Base-by-base conservation (phyloP, 2,113 vertebrate genomes). In the Toxotes jaculatrix region DNA sequence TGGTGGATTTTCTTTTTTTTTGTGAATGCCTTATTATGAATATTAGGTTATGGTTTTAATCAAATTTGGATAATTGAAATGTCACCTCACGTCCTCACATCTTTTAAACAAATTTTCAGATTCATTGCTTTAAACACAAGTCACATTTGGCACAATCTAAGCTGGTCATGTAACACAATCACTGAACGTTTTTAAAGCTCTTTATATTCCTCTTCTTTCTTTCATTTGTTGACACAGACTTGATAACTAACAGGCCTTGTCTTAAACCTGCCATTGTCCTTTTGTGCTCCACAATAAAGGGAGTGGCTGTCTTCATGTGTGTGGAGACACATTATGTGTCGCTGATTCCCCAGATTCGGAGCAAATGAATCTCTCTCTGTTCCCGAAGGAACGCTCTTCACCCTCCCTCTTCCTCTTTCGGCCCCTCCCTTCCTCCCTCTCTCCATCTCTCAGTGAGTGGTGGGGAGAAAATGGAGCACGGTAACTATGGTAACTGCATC, bases 401-500 rank as follows among this genome's bases (percentile, higher is more conserved):
- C 81, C 74, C 79, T 68, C 80, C 68, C 51, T 40, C 64, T 85
- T 80, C 23, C 76, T 73, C 74, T 68, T 73, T 60, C 66, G 13
- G 57, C 34, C 74, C 66, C 84, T 79, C 83, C 83, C 77, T 64
- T 66, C 82, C 72, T 64, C 53, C 75, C 76, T 73, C 76, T 43
- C 88, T 67, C 77, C 83, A 63, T 81, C 87, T 77, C 79, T 73
- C 62, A 36, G 60, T 70, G 71, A 85, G 80, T 21, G 13, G 71
- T 23, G 65, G 61, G 83, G 82, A 93, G 89, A 92, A 95, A 94
- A 93, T 94, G 91, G 93, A 94, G 90, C 89, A 91, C 2, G 62
- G 94, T 96, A 89, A 84, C 95, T 89, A 95, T 96, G 94, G 95
- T 90, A 95, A 95, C 95, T 94, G 94, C 93, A 95, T 95, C 92